Percentiles rank a stretch among this genome's conserved stretches.
Evolutionary conservation across 2,888 invertebrate genomes (phyloP).

Genomic region (Heliothis peltigera): DNA sequence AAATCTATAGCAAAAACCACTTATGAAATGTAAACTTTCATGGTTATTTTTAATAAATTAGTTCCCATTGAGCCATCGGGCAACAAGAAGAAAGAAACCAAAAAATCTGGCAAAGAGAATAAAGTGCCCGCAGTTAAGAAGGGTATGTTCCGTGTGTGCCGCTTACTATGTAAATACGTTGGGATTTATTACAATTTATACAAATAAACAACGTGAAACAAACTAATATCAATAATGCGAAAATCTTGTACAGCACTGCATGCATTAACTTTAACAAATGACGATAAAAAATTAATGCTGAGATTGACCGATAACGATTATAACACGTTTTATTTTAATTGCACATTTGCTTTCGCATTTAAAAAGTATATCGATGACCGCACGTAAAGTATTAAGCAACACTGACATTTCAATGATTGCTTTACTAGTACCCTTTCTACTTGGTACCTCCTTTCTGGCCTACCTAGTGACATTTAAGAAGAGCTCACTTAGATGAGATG

Average conservation of each 20-base stretch:
- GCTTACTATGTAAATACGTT: slow-evolving; percentile 61
- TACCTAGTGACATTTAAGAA: slow-evolving; percentile 83
- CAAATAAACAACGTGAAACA: slow-evolving; percentile 22
- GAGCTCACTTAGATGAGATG: slow-evolving; percentile 73
- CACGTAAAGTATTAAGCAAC: slow-evolving; percentile 64
- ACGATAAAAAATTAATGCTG: background rate
- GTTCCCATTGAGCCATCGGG: slow-evolving; percentile 75
- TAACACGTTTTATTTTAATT: slow-evolving; percentile 41
- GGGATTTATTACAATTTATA: slow-evolving; percentile 41
- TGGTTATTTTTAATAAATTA: slow-evolving; percentile 65
- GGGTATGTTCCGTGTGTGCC: slow-evolving; percentile 80
- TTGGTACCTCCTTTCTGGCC: slow-evolving; percentile 62
- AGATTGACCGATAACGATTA: slow-evolving; percentile 28
- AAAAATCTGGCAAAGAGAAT: slow-evolving; percentile 85
- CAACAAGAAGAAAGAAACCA: slow-evolving; percentile 82
- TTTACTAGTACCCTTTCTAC: slow-evolving; percentile 70
- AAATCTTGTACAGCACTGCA: slow-evolving; percentile 54
- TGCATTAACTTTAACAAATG: slow-evolving; percentile 47
- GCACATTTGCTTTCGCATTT: slow-evolving; percentile 39
- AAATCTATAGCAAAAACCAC: background rate
- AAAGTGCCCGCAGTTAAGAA: slow-evolving; percentile 79
- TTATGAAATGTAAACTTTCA: slow-evolving; percentile 14
- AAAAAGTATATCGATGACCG: slow-evolving; percentile 56
- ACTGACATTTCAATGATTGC: slow-evolving; percentile 67
- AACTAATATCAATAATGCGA: slow-evolving; percentile 46